phyloP scores from a whole-genome alignment of 2,797 vertebrate species.

The Hoplostethus atlanticus region DNA sequence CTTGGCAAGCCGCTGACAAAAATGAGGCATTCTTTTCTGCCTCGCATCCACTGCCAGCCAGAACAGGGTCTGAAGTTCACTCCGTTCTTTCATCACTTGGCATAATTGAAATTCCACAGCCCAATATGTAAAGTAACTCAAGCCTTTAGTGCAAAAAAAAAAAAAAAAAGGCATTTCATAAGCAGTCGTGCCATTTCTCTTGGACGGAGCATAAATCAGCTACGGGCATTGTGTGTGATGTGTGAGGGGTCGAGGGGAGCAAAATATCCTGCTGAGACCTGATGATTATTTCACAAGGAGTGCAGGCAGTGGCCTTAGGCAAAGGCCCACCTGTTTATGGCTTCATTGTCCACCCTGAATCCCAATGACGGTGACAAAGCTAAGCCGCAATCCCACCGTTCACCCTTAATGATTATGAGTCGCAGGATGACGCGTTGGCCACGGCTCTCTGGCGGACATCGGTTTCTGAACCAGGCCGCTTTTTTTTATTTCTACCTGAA shows the following conservation, averaged over 20 bases:
- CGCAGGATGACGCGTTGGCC: background rate
- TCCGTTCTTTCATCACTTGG: background rate
- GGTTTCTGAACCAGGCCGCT: conserved; percentile 4
- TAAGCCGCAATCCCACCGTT: background rate
- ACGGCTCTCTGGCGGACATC: background rate
- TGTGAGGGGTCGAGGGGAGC: conserved; percentile 52
- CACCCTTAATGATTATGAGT: conserved; percentile 30
- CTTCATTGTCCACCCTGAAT: conserved; percentile 49
- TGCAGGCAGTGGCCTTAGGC: conserved; percentile 65
- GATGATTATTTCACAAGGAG: conserved; percentile 61
- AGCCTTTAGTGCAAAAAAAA: conserved; percentile 11
- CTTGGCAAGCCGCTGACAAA: conserved; percentile 9
- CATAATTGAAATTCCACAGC: conserved; percentile 38
- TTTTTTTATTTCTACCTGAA: conserved; percentile 11
- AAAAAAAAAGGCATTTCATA: conserved; percentile 35
- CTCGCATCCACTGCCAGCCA: conserved; percentile 12
- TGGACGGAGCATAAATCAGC: conserved; percentile 36
- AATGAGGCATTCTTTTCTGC: conserved; percentile 33
- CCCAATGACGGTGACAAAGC: conserved; percentile 33
- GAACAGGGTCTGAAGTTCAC: background rate
- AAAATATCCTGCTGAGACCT: conserved; percentile 61
- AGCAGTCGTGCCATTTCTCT: conserved; percentile 35
- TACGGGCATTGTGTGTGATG: conserved; percentile 44
- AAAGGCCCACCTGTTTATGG: conserved; percentile 51
- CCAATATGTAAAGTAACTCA: conserved; percentile 25